phyloP scores from a whole-genome alignment of 2,113 vertebrate genomes.

The Chaetodon auriga region DNA sequence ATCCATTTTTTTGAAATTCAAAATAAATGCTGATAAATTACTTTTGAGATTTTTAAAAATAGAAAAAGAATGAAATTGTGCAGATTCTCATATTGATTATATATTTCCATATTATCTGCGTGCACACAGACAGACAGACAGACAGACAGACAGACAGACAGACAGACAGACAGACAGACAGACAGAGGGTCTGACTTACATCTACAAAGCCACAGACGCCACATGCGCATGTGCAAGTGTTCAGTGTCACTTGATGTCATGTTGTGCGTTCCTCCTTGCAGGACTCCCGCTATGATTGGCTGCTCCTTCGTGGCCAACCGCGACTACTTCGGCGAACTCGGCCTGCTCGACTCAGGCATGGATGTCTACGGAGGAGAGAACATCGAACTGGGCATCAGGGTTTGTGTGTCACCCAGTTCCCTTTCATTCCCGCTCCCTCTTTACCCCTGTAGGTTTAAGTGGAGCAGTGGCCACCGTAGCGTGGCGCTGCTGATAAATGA shows the following conservation, averaged over 20 bases:
- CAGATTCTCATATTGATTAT: neutral
- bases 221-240: neutral
- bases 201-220: neutral
- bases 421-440: slow-evolving; percentile 33
- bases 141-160: too few species aligned
- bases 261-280: slow-evolving; percentile 58
- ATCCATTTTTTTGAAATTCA: neutral
- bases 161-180: too few species aligned
- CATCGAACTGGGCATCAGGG: slow-evolving; percentile 98
- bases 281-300: slow-evolving; percentile 98
- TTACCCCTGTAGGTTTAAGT: slow-evolving; percentile 61
- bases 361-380: slow-evolving; percentile 99
- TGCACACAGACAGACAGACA: neutral
- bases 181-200: too few species aligned
- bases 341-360: slow-evolving; percentile 96
- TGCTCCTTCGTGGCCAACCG: slow-evolving; percentile 97
- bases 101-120: neutral
- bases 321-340: slow-evolving; percentile 94
- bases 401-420: slow-evolving; percentile 83
- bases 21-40: neutral
- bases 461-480: slow-evolving; percentile 59
- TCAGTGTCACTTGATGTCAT: neutral
- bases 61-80: neutral
- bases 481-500: slow-evolving; percentile 73
- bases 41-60: neutral